phyloP scores from a whole-genome alignment of 1,140 invertebrate species.

The Drosophila malerkotliana region DNA sequence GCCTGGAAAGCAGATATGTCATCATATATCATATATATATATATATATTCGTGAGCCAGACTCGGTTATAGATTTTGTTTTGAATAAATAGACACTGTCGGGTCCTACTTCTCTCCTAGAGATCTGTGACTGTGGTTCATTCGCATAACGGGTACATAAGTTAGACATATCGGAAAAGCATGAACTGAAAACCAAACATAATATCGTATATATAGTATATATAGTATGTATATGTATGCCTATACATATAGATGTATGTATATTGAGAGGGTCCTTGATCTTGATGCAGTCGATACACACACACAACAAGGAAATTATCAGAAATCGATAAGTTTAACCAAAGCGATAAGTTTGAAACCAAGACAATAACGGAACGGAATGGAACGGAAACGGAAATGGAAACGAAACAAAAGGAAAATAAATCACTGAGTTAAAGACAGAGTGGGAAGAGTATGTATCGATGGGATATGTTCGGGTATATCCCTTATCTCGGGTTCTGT shows the following conservation, averaged over 20 bases:
- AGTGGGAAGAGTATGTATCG: constrained; percentile 45
- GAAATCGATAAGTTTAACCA: constrained; percentile 10
- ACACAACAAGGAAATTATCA: constrained; percentile 42
- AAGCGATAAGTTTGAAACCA: background rate
- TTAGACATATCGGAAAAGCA: constrained; percentile 39
- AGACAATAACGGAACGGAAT: constrained; percentile 3
- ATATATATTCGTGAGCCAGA: constrained; percentile 6
- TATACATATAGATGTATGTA: constrained; percentile 16
- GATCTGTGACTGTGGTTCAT: constrained; percentile 15
- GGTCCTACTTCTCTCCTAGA: constrained; percentile 15
- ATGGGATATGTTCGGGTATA: constrained; percentile 33
- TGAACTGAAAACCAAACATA: constrained; percentile 48
- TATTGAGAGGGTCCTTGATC: constrained; percentile 65
- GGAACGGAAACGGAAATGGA: constrained; percentile 1
- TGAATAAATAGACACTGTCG: background rate
- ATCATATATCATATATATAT: constrained; percentile 8
- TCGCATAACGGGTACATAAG: constrained; percentile 15
- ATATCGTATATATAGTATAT: constrained; percentile 10
- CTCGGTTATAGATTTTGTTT: constrained; percentile 2
- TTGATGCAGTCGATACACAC: constrained; percentile 54
- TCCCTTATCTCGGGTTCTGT: background rate
- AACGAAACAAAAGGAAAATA: constrained; percentile 18
- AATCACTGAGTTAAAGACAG: constrained; percentile 37
- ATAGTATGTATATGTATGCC: constrained; percentile 9
- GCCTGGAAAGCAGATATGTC: constrained; percentile 4